phyloP scores from a whole-genome alignment of 2,113 vertebrate genomes.

The Anthoscopus minutus region DNA sequence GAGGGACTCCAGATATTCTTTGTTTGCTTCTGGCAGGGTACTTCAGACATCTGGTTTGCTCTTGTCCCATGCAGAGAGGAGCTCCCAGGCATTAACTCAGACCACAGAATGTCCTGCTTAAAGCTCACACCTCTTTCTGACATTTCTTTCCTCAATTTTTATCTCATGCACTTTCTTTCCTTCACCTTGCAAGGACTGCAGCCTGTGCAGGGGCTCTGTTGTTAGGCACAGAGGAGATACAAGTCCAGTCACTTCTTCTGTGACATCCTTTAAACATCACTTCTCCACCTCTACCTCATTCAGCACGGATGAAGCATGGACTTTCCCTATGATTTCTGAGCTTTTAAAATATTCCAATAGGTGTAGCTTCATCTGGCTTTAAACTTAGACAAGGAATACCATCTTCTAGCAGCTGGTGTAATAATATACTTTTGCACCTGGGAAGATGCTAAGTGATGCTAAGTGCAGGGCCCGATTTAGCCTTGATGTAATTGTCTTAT shows the following conservation, averaged over 20 bases:
- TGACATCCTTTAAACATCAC: background rate
- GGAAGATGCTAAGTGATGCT: background rate
- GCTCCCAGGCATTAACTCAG: background rate
- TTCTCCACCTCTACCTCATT: background rate
- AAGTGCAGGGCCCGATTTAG: background rate
- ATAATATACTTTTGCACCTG: background rate
- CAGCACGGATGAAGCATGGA: background rate
- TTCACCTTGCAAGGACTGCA: background rate
- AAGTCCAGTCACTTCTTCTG: background rate
- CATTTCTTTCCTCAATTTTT: background rate
- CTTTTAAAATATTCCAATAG: background rate
- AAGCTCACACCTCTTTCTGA: background rate
- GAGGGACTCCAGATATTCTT: background rate
- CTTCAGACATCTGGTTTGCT: background rate
- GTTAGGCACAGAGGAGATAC: background rate
- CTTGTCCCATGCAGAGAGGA: background rate
- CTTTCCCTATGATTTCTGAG: background rate
- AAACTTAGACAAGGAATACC: background rate
- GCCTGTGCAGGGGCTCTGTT: background rate
- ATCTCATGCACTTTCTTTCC: background rate
- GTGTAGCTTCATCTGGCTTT: background rate
- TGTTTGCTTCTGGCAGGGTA: background rate
- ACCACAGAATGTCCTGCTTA: background rate
- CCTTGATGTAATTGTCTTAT: background rate
- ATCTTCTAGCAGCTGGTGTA: background rate